A percentile compares a stretch with the other conserved stretches of the same genome.
Evolutionary conservation across 2,797 vertebrate genomes (phyloP).

Genomic region (Mormyrus proboscirostris): DNA sequence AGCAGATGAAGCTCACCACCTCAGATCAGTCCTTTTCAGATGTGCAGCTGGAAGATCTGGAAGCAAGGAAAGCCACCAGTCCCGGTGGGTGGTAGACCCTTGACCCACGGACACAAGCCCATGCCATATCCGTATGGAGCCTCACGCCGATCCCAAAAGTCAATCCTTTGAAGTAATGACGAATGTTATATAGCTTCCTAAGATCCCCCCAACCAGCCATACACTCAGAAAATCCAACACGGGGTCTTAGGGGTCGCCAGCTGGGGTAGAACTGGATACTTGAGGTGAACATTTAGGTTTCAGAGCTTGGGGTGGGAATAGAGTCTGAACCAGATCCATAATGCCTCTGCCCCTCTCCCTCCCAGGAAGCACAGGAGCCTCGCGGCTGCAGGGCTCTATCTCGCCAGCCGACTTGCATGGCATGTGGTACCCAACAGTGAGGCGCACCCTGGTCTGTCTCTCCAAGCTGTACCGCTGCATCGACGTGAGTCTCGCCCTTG

Average conservation of each 20-base stretch:
- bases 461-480: constrained; percentile 98
- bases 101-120: neutral
- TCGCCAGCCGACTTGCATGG: constrained; percentile 96
- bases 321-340: neutral
- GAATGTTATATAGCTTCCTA: neutral
- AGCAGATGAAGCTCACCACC: constrained; percentile 73
- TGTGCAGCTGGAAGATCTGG: constrained; percentile 74
- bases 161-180: neutral
- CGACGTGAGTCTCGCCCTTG: constrained; percentile 69
- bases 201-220: neutral
- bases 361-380: constrained; percentile 63
- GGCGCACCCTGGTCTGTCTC: constrained; percentile 90
- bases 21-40: constrained; percentile 77
- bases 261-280: neutral
- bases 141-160: neutral
- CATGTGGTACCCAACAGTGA: constrained; percentile 98
- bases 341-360: neutral
- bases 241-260: neutral
- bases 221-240: neutral
- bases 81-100: constrained; percentile 50
- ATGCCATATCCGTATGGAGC: neutral
- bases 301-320: neutral
- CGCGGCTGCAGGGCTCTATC: constrained; percentile 69
- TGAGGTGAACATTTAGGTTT: neutral
- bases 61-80: constrained; percentile 64